Conservation (phyloP, 2,888 invertebrate species). For the Mythimna loreyi region DNA sequence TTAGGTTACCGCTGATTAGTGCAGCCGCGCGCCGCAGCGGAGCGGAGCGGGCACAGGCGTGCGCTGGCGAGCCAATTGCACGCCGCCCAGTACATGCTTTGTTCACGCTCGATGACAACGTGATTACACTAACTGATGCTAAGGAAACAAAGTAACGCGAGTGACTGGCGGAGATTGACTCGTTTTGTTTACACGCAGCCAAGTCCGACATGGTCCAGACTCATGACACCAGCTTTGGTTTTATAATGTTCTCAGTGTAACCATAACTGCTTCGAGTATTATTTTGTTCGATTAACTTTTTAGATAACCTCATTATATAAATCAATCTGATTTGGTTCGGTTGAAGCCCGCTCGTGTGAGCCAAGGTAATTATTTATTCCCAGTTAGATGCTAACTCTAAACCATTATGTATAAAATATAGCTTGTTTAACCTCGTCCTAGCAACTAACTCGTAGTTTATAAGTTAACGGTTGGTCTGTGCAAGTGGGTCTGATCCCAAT, state of each 20-base stretch:
- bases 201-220: neutral
- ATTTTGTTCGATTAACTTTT: neutral
- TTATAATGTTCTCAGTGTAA: neutral
- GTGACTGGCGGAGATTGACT: neutral
- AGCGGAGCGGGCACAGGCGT: neutral
- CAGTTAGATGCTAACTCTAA: no score
- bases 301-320: neutral
- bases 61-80: slow-evolving; percentile 10
- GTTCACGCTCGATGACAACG: slow-evolving; percentile 3
- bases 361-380: no score
- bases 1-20: slow-evolving; percentile 15
- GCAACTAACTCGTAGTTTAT: no score
- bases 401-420: no score
- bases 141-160: slow-evolving; percentile 4
- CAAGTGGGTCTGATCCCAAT: neutral
- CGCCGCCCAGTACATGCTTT: slow-evolving; percentile 1
- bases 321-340: neutral
- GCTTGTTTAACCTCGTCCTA: no score
- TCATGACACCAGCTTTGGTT: neutral
- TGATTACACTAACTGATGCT: slow-evolving; percentile 11
- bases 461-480: no score
- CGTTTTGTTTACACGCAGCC: neutral
- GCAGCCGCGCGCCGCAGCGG: neutral
- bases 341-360: no score
- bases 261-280: neutral